phyloP scores from a whole-genome alignment of 2,888 invertebrate genomes.

The Megastigmus dorsalis region DNA sequence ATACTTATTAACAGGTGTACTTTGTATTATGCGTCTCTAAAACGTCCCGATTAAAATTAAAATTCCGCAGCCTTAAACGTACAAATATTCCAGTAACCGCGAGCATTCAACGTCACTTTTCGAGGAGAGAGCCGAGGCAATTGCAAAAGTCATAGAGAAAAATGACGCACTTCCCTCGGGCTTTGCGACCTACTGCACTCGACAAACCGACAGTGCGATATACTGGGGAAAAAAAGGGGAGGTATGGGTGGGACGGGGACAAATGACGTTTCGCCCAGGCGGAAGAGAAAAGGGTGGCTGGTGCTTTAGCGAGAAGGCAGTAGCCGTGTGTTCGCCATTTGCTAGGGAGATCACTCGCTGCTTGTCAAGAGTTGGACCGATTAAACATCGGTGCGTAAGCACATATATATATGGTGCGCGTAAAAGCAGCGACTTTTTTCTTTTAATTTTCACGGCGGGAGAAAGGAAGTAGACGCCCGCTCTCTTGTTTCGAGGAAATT shows the following conservation, averaged over 20 bases:
- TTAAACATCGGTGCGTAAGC: constrained; percentile 36
- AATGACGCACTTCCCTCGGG: constrained; percentile 7
- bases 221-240: neutral
- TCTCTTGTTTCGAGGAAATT: too few relatives aligned
- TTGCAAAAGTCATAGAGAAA: constrained; percentile 3
- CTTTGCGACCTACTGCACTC: constrained; percentile 3
- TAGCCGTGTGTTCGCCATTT: neutral
- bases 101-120: neutral
- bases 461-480: neutral
- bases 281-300: neutral
- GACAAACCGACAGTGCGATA: neutral
- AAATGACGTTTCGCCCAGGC: neutral
- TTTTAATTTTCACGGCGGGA: neutral
- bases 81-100: constrained; percentile 9
- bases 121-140: neutral
- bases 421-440: neutral
- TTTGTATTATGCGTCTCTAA: neutral
- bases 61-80: too few relatives aligned
- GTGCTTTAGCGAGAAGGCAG: neutral
- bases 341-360: constrained; percentile 23
- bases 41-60: neutral
- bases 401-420: neutral
- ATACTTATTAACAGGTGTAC: neutral
- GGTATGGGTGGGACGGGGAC: too few relatives aligned
- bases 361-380: constrained; percentile 41